Conservation (phyloP, 1,140 invertebrate genomes). For the Chionoecetes opilio region DNA sequence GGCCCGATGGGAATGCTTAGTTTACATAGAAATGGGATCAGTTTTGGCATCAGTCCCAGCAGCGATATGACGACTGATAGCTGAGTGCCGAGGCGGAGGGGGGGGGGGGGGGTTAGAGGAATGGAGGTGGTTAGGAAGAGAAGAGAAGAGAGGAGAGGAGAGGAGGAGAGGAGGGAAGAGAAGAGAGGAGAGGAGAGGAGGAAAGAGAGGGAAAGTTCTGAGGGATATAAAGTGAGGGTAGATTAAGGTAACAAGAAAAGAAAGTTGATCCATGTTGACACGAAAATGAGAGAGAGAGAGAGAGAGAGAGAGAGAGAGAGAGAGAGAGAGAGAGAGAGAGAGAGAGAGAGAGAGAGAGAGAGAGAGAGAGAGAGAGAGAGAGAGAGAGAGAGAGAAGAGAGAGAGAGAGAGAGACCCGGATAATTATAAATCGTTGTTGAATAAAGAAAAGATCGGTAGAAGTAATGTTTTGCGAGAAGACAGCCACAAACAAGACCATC, state of each 20-base stretch:
- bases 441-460: too few species aligned
- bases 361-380: conserved; percentile 11
- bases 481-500: too few species aligned
- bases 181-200: background rate
- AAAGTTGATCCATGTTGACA: too few species aligned
- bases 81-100: background rate
- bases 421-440: too few species aligned
- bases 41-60: conserved; percentile 37
- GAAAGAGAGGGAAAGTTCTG: background rate
- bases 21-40: conserved; percentile 78
- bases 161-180: background rate
- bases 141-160: background rate
- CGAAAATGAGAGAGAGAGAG: conserved; percentile 10
- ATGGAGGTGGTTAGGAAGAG: background rate
- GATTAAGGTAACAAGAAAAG: background rate
- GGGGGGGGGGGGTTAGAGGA: background rate
- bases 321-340: background rate
- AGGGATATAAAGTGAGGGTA: background rate
- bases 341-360: background rate
- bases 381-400: conserved; percentile 40
- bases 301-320: background rate
- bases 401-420: background rate
- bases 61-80: conserved; percentile 65
- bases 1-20: conserved; percentile 58
- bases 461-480: too few species aligned